These are phyloP conservation scores for Philaethria dido DNA, from an alignment of 2,888 invertebrate species.

Conservation along the genomic window DNA sequence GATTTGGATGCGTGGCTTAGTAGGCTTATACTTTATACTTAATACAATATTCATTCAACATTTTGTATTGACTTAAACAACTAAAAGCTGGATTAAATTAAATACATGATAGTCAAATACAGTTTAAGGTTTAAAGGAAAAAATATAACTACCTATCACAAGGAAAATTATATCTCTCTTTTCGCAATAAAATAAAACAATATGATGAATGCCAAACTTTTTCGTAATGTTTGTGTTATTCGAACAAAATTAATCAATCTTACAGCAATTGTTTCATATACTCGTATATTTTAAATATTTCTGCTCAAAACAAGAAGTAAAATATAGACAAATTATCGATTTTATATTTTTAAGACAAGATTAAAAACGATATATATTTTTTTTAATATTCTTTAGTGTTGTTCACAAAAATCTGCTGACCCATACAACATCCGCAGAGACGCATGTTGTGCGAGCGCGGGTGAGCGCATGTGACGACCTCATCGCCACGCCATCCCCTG, in stretches of 20 bases:
- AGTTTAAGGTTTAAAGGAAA: background rate
- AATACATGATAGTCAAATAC: background rate
- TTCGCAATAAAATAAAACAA: too few relatives aligned
- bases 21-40: background rate
- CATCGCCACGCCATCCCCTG: slow-evolving; percentile 69
- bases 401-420: slow-evolving; percentile 59
- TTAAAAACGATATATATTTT: too few relatives aligned
- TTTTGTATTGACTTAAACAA: slow-evolving; percentile 1
- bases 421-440: slow-evolving; percentile 79
- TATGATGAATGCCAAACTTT: too few relatives aligned
- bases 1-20: slow-evolving; percentile 1
- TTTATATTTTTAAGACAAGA: too few relatives aligned
- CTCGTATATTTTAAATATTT: too few relatives aligned
- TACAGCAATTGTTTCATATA: too few relatives aligned
- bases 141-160: background rate
- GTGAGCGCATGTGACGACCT: slow-evolving; percentile 60
- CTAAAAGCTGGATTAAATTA: background rate
- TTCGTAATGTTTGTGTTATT: too few relatives aligned
- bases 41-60: slow-evolving; percentile 2
- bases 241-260: too few relatives aligned
- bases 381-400: background rate
- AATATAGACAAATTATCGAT: too few relatives aligned
- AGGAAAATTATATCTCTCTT: too few relatives aligned
- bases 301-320: too few relatives aligned
- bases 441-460: slow-evolving; percentile 75